Evolutionary conservation across 2,797 vertebrate genomes (phyloP), one percentile per base, ranked within the genome.

Genomic region (Tinamus major): DNA sequence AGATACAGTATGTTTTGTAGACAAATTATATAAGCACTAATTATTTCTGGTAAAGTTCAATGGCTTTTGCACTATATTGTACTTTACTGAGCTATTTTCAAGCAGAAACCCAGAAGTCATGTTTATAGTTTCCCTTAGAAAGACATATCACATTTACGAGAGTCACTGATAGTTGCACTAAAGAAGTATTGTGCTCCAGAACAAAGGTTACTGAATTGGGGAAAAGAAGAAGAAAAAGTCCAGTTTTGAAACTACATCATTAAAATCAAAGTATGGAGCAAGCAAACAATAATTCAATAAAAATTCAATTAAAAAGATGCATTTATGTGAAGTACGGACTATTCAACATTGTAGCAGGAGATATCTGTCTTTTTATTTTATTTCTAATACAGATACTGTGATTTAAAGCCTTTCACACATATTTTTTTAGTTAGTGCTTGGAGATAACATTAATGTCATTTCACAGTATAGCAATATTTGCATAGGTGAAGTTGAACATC

Each of bases 41-140:
- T 94, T 94, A 93, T 95, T 92, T 87, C 87, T 86, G 48, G 33
- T 51, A 39, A 42, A 29, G 18, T 83, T 65, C 74, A 75, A 44
- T 95, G 81, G 12, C 62, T 94, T 96, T 95, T 77, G 44, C 46
- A 58, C 27, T 8, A 6, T 53, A 33, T 72, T 86, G 23, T 86
- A 26, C 53, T 95, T 44, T 76, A 14, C 69, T 86, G 46, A 82
- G 61, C 17, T 87, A 37, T 70, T 87, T 90, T 64, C 21, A 83
- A 76, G 61, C 48, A 84, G 56, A 80, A 68, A 82, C 7, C 24
- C 59, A 84, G 81, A 91, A 92, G 59, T 88, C 21, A 5, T 78
- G 24, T 92, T 93, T 86, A 79, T 68, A n/a, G 37, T 63, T 90
- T 87, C 61, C 44, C 23, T 78, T 64, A 81, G 41, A 89, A 93